Conservation (phyloP, 2,888 invertebrate species). For the Lobophora halterata region DNA sequence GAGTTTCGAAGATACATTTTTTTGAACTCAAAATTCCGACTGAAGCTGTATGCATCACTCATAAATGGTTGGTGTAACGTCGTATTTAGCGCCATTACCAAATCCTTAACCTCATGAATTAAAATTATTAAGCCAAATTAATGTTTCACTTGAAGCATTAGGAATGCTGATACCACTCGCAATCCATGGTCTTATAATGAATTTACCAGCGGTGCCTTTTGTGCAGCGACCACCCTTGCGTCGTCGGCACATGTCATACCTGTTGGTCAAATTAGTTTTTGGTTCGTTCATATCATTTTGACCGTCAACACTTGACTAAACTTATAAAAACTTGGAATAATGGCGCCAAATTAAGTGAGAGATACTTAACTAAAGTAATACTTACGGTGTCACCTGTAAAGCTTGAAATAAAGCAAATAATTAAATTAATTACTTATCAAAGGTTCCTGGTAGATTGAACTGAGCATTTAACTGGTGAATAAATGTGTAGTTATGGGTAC, state of each 20-base stretch:
- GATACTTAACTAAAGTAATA: constrained; percentile 27
- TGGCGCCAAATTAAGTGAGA: constrained; percentile 62
- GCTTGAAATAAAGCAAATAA: constrained; percentile 23
- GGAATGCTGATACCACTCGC: constrained; percentile 71
- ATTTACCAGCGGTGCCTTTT: constrained; percentile 98
- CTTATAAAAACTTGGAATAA: constrained; percentile 50
- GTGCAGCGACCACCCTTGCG: constrained; percentile 98
- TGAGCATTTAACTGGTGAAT: too few relatives aligned
- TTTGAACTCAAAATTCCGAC: too few relatives aligned
- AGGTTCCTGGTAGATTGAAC: too few relatives aligned
- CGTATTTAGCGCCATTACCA: constrained; percentile 79
- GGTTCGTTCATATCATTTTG: constrained; percentile 55
- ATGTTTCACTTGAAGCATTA: constrained; percentile 69
- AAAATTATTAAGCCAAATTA: constrained; percentile 71
- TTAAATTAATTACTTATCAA: constrained; percentile 6
- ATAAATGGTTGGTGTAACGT: constrained; percentile 35
- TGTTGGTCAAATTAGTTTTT: constrained; percentile 81
- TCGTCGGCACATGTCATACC: constrained; percentile 98
- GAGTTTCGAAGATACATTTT: too few relatives aligned
- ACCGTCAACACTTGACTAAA: constrained; percentile 32
- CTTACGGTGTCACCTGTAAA: constrained; percentile 49
- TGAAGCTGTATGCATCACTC: constrained; percentile 17
- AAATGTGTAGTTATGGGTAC: too few relatives aligned
- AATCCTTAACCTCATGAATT: constrained; percentile 75
- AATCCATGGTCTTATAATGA: constrained; percentile 59